Evolutionary conservation across 1,140 invertebrate species (phyloP).

Genomic region (Drosophila tsacasi): DNA sequence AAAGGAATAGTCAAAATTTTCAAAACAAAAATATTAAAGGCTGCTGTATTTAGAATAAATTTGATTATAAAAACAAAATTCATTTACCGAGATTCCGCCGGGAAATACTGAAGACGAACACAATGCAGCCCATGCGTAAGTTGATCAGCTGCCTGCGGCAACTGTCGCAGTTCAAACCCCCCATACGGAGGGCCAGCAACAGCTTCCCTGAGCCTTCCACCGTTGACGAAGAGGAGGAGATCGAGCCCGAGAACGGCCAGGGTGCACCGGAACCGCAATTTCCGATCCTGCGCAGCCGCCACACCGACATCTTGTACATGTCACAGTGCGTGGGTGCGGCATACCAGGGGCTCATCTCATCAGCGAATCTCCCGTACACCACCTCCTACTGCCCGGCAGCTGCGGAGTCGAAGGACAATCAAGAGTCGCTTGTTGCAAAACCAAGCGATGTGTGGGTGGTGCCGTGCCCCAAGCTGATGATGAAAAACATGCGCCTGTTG

Average conservation of each 20-base stretch:
- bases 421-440: background rate
- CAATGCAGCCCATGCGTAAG: slow-evolving; percentile 11
- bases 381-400: slow-evolving; percentile 4
- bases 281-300: slow-evolving; percentile 41
- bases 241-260: slow-evolving; percentile 29
- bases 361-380: slow-evolving; percentile 19
- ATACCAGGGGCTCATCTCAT: slow-evolving; percentile 44
- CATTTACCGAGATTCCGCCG: background rate
- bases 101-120: background rate
- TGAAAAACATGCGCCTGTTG: slow-evolving; percentile 20
- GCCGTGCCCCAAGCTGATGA: slow-evolving; percentile 46
- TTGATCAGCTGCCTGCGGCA: background rate
- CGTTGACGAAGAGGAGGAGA: slow-evolving; percentile 46
- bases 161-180: background rate
- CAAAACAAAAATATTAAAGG: background rate
- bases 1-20: slow-evolving; percentile 21
- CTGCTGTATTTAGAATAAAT: background rate
- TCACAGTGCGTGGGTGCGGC: slow-evolving; percentile 47
- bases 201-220: slow-evolving; percentile 33
- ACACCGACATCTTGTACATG: slow-evolving; percentile 59
- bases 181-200: slow-evolving; percentile 28
- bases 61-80: background rate
- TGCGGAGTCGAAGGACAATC: background rate
- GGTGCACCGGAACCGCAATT: background rate
- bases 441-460: slow-evolving; percentile 16